phyloP scores from a whole-genome alignment of 2,797 vertebrate genomes.

The Gadopsis bispinosus region DNA sequence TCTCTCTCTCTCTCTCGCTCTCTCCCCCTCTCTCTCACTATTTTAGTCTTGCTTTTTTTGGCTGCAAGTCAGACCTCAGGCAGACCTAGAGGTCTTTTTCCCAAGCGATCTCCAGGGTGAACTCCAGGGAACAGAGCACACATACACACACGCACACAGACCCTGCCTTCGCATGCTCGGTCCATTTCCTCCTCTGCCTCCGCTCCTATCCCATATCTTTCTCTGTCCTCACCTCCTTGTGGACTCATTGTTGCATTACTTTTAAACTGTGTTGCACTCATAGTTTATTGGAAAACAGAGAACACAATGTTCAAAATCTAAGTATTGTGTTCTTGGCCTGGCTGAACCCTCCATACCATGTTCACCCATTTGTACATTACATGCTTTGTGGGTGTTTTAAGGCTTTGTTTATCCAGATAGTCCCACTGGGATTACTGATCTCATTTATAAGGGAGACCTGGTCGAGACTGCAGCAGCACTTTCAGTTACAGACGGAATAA shows the following conservation, averaged over 20 bases:
- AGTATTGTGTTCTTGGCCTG: conserved; percentile 38
- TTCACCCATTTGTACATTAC: conserved; percentile 39
- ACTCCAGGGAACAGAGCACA: conserved; percentile 76
- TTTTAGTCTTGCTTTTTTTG: conserved; percentile 99
- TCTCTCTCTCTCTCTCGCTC: conserved; percentile 72
- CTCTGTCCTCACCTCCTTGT: conserved; percentile 68
- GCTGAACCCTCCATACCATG: conserved; percentile 34
- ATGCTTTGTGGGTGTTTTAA: conserved; percentile 53
- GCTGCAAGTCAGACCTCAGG: conserved; percentile 90
- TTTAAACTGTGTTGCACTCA: conserved; percentile 34
- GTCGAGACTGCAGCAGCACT: conserved; percentile 35
- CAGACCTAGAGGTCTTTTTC: conserved; percentile 95
- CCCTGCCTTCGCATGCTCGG: conserved; percentile 67
- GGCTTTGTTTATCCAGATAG: conserved; percentile 51
- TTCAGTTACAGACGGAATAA: conserved; percentile 19
- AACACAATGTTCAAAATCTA: conserved; percentile 62
- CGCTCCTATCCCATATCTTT: conserved; percentile 63
- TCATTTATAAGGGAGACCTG: conserved; percentile 44
- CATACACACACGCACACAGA: conserved; percentile 33
- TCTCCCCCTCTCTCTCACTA: conserved; percentile 75
- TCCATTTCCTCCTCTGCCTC: conserved; percentile 70
- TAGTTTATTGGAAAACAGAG: conserved; percentile 49
- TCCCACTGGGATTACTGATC: conserved; percentile 48
- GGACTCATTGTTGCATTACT: conserved; percentile 59
- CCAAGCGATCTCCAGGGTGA: conserved; percentile 88